phyloP scores from a whole-genome alignment of 2,797 vertebrate genomes.

The Ctenopoma multispine region DNA sequence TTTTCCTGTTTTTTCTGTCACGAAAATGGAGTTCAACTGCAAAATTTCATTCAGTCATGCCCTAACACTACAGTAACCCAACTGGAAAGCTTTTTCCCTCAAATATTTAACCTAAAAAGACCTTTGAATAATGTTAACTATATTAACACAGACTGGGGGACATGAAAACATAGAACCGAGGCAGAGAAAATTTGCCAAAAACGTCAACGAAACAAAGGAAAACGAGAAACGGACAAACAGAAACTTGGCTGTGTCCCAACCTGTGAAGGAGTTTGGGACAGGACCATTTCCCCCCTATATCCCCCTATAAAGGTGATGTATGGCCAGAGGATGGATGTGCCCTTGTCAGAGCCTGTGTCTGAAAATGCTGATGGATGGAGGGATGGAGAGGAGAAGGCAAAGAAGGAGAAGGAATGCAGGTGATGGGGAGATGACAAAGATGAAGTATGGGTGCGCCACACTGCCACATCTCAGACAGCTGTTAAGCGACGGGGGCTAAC shows the following conservation, averaged over 20 bases:
- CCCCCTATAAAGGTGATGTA: conserved; percentile 79
- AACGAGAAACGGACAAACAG: conserved; percentile 55
- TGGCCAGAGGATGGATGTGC: conserved; percentile 80
- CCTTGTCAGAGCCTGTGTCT: conserved; percentile 83
- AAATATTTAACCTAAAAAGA: not conserved
- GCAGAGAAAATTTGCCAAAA: not conserved
- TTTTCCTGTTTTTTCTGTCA: too few relatives aligned
- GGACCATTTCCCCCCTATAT: not conserved
- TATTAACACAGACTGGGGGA: not conserved
- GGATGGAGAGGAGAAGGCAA: conserved; percentile 61
- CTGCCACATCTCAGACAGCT: conserved; percentile 80
- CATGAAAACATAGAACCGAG: not conserved
- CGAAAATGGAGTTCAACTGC: too few relatives aligned
- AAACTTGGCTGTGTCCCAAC: conserved; percentile 72
- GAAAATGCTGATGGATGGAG: conserved; percentile 83
- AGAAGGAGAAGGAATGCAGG: conserved; percentile 77
- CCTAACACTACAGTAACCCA: too few relatives aligned
- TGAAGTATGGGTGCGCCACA: conserved; percentile 69
- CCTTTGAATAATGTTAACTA: not conserved
- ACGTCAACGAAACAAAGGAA: conserved; percentile 60
- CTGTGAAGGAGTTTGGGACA: conserved; percentile 81
- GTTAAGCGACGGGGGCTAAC: conserved; percentile 71
- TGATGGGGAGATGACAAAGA: conserved; percentile 86
- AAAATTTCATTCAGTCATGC: not conserved
- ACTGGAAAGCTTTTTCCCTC: too few relatives aligned